These are phyloP conservation scores for Dendrolimus punctatus DNA, from an alignment of 1,140 invertebrate species.

Conservation along the genomic window DNA sequence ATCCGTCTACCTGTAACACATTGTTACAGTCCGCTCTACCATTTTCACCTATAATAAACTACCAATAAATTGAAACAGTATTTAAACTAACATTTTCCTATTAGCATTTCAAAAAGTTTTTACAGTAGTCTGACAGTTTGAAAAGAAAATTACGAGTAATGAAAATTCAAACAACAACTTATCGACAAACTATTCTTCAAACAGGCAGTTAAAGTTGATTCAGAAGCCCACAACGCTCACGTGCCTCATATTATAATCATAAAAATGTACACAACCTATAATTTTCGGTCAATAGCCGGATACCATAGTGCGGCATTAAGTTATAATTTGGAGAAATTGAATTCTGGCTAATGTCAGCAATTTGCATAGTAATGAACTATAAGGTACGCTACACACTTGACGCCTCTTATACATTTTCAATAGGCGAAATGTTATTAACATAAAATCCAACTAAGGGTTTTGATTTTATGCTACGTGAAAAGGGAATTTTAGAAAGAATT, in stretches of 20 bases:
- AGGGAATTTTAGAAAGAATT: too few species aligned
- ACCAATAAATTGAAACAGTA: too few species aligned
- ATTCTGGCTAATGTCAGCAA: constrained; percentile 41
- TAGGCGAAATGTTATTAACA: too few species aligned
- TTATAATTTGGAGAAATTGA: constrained; percentile 54
- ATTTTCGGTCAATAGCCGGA: constrained; percentile 31
- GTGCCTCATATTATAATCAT: constrained; percentile 21
- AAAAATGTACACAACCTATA: constrained; percentile 15
- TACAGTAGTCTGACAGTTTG: too few species aligned
- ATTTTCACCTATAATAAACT: too few species aligned
- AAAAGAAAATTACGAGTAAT: background rate
- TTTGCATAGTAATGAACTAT: constrained; percentile 48
- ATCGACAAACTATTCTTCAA: constrained; percentile 6
- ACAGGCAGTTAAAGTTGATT: constrained; percentile 4
- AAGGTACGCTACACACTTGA: constrained; percentile 5
- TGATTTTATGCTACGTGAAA: too few species aligned
- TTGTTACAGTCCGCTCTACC: too few species aligned
- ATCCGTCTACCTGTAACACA: too few species aligned
- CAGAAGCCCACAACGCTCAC: constrained; percentile 11
- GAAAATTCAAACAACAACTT: background rate
- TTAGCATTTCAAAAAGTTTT: too few species aligned
- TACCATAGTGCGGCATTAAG: constrained; percentile 19
- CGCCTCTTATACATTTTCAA: too few species aligned
- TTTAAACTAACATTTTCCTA: too few species aligned
- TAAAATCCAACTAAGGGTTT: too few species aligned